Evolutionary conservation across 2,113 vertebrate genomes (phyloP).

Genomic region (Lophochroa leadbeateri): DNA sequence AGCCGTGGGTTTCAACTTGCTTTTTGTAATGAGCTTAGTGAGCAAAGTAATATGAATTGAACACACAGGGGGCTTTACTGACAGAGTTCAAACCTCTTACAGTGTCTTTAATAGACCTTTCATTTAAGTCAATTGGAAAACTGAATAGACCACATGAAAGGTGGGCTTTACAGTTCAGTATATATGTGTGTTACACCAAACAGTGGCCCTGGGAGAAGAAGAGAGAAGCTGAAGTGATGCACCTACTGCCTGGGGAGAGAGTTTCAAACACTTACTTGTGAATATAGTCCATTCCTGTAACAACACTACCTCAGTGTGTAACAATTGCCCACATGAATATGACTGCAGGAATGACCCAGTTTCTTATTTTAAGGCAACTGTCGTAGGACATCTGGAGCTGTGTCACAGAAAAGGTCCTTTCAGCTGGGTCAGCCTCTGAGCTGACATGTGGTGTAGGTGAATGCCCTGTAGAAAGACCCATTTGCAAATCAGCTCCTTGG

Average conservation of each 20-base stretch:
- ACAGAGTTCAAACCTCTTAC: constrained; percentile 16
- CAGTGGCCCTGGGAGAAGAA: background rate
- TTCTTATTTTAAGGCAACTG: constrained; percentile 33
- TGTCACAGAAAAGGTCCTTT: background rate
- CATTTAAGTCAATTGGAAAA: constrained; percentile 1
- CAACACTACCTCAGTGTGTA: background rate
- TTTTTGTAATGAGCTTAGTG: constrained; percentile 28
- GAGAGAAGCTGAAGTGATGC: background rate
- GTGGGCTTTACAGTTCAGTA: background rate
- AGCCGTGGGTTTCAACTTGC: background rate
- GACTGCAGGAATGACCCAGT: constrained; percentile 17
- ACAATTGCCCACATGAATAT: background rate
- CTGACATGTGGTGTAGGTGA: background rate
- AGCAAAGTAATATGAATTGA: background rate
- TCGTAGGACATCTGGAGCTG: background rate
- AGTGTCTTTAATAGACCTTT: constrained; percentile 8
- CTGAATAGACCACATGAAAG: background rate
- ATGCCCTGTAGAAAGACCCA: background rate
- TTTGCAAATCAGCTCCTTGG: background rate
- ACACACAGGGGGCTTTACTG: background rate
- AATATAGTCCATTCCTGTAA: background rate
- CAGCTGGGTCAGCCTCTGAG: background rate
- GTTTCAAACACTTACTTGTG: background rate
- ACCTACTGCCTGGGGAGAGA: background rate
- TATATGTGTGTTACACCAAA: background rate